phyloP scores from a whole-genome alignment of 1,140 invertebrate species.

The Drosophila navojoa region DNA sequence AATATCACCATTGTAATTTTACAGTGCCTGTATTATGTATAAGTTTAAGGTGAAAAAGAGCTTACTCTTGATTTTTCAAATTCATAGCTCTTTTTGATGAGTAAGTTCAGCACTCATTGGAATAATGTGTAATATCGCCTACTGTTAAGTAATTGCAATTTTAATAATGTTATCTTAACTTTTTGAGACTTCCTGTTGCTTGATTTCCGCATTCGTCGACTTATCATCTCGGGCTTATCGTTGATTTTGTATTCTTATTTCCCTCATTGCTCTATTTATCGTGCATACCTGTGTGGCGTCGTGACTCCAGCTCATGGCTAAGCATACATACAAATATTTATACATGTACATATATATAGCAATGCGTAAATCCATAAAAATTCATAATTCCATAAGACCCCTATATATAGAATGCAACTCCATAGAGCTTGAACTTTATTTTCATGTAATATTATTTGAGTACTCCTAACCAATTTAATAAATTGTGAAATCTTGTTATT shows the following conservation, averaged over 20 bases:
- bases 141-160: not conserved
- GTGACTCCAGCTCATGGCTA: not conserved
- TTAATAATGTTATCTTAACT: not conserved
- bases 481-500: not conserved
- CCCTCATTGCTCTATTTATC: not conserved
- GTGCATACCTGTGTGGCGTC: not conserved
- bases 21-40: too few relatives aligned
- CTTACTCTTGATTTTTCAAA: too few relatives aligned
- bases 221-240: not conserved
- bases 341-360: not conserved
- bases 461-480: not conserved
- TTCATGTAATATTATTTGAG: not conserved
- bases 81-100: too few relatives aligned
- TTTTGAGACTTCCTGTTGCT: not conserved
- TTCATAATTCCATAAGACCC: too few relatives aligned
- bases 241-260: not conserved
- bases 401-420: too few relatives aligned
- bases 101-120: too few relatives aligned
- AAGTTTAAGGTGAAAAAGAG: not conserved
- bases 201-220: conserved; percentile 6
- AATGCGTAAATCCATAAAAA: not conserved
- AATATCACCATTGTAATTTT: too few relatives aligned
- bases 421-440: too few relatives aligned
- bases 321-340: not conserved
- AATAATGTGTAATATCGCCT: too few relatives aligned